phyloP scores from a whole-genome alignment of 2,797 vertebrate species.

The Botia kubotai region DNA sequence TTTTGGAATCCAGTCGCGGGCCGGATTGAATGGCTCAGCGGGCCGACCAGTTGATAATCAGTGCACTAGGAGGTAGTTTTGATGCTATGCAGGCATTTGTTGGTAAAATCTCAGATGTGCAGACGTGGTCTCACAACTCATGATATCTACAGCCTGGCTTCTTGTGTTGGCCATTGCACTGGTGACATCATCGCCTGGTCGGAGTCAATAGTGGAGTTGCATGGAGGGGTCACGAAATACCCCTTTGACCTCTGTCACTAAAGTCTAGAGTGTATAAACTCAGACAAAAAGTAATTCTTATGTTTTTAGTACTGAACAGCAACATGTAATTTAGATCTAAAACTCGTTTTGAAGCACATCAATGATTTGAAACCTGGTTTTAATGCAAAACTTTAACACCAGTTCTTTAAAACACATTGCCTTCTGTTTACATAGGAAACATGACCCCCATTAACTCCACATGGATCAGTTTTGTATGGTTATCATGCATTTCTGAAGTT shows the following conservation, averaged over 20 bases:
- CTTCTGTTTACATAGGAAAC: conserved; percentile 62
- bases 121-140: conserved; percentile 82
- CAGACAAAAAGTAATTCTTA: not conserved
- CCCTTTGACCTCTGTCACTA: conserved; percentile 83
- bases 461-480: not conserved
- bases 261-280: conserved; percentile 43
- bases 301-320: not conserved
- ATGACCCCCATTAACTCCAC: not conserved
- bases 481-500: not conserved
- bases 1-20: no score
- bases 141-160: conserved; percentile 81
- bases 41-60: no score
- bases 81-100: conserved; percentile 86
- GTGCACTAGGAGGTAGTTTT: conserved; percentile 84
- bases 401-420: conserved; percentile 60
- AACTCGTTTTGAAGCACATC: conserved; percentile 10
- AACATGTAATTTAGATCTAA: not conserved
- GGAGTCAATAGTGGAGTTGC: conserved; percentile 79
- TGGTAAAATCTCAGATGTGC: conserved; percentile 84
- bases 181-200: conserved; percentile 84
- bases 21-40: no score
- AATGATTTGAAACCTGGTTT: not conserved
- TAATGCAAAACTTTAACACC: not conserved
- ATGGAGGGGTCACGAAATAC: conserved; percentile 81
- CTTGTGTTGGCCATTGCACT: conserved; percentile 76